phyloP scores from a whole-genome alignment of 2,113 vertebrate genomes.

The Trogon melanurus region DNA sequence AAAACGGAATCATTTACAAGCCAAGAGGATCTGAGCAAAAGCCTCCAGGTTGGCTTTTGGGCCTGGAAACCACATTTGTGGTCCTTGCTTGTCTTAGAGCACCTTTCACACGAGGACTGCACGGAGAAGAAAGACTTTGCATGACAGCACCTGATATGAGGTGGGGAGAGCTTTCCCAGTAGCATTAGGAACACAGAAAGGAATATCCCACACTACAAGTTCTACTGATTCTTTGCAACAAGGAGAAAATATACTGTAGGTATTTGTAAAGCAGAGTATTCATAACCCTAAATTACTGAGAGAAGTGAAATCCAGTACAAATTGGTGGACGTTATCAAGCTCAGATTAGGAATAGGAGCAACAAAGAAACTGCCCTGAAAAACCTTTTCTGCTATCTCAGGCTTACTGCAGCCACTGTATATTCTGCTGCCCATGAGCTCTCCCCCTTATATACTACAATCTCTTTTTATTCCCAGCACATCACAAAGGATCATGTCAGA shows the following conservation, averaged over 20 bases:
- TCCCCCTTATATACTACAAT: background rate
- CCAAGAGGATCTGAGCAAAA: background rate
- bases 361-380: background rate
- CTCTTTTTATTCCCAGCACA: background rate
- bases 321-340: background rate
- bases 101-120: background rate
- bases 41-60: background rate
- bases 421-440: background rate
- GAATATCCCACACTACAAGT: background rate
- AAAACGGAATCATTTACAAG: background rate
- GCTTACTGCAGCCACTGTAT: background rate
- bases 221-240: background rate
- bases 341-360: background rate
- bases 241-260: too few relatives aligned
- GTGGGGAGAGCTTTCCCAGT: background rate
- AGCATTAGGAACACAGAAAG: accelerated
- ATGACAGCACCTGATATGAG: background rate
- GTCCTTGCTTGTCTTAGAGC: background rate
- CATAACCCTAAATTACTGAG: too few relatives aligned
- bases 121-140: background rate
- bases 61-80: background rate
- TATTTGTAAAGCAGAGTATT: background rate
- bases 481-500: accelerated
- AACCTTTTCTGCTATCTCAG: background rate
- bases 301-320: background rate